These are phyloP conservation scores for Pionites leucogaster DNA, from an alignment of 2,113 vertebrate species.

Conservation along the genomic window DNA sequence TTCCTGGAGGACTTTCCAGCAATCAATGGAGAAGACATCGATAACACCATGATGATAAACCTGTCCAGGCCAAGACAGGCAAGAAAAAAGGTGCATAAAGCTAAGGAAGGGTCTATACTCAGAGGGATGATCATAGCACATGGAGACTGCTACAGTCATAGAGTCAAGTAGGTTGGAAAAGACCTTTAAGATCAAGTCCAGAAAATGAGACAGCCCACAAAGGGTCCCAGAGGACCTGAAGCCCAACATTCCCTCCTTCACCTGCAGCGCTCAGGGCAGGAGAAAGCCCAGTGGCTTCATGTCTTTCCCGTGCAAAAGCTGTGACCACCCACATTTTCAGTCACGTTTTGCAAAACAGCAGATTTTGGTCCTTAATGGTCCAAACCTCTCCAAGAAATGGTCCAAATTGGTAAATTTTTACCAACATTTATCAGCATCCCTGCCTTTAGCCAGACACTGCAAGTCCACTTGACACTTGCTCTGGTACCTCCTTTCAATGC, in stretches of 20 bases:
- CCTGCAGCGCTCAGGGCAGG: not conserved
- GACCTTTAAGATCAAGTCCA: not conserved
- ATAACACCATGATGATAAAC: not conserved
- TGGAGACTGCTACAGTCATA: not conserved
- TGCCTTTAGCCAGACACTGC: not conserved
- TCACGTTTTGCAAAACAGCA: not conserved
- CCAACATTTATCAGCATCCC: not conserved
- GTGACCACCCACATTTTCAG: not conserved
- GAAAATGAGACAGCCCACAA: not conserved
- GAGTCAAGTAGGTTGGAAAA: not conserved
- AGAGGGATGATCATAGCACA: not conserved
- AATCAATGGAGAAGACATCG: not conserved
- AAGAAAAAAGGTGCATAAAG: not conserved
- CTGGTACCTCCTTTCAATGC: not conserved
- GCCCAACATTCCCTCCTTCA: not conserved
- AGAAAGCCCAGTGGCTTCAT: not conserved
- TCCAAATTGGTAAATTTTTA: not conserved
- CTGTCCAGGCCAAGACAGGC: not conserved
- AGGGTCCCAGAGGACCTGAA: not conserved
- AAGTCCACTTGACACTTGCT: not conserved
- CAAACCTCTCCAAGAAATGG: not conserved
- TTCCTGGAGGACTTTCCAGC: not conserved
- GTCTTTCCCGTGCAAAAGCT: not conserved
- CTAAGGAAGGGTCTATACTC: not conserved
- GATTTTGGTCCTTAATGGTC: not conserved